Percentiles rank a stretch among this genome's conserved stretches.
Evolutionary conservation across 2,113 vertebrate species (phyloP).

Genomic region (Dissostichus mawsoni): DNA sequence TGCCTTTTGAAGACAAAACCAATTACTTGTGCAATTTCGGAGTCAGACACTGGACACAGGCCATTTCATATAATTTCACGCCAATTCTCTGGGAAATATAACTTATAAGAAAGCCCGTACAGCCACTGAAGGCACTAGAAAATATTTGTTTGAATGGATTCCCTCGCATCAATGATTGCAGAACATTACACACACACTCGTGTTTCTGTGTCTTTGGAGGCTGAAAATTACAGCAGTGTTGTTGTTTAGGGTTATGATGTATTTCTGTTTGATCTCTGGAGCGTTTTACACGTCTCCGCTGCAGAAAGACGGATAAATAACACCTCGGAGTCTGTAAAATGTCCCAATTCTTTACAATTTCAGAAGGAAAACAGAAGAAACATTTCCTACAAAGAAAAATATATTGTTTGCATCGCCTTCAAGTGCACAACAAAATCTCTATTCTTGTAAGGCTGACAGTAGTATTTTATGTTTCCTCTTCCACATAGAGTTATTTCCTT

Average conservation of each 20-base stretch:
- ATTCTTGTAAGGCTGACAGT: neutral
- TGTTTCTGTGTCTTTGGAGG: neutral
- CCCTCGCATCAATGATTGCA: constrained; percentile 15
- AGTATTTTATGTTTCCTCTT: no score
- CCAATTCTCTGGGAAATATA: constrained; percentile 50
- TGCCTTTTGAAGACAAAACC: constrained; percentile 60
- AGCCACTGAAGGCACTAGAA: neutral
- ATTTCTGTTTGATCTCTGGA: neutral
- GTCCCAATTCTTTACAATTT: neutral
- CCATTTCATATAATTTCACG: constrained; percentile 58
- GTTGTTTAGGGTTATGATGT: neutral
- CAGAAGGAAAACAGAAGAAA: neutral
- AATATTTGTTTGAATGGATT: constrained; percentile 24
- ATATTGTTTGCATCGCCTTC: neutral
- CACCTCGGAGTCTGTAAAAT: no score
- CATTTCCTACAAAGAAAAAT: neutral
- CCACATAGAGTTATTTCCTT: neutral
- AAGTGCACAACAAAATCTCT: neutral
- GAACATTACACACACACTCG: constrained; percentile 1
- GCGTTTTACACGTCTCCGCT: neutral
- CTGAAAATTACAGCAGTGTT: neutral
- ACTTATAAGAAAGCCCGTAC: constrained; percentile 10
- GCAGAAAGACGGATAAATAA: neutral
- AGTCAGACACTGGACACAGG: constrained; percentile 53
- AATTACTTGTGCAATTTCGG: constrained; percentile 62